A percentile compares a stretch with the other conserved stretches of the same genome.
phyloP scores from a whole-genome alignment of 92 coral and sea anemone species.

The Zoanthus sansibaricus region DNA sequence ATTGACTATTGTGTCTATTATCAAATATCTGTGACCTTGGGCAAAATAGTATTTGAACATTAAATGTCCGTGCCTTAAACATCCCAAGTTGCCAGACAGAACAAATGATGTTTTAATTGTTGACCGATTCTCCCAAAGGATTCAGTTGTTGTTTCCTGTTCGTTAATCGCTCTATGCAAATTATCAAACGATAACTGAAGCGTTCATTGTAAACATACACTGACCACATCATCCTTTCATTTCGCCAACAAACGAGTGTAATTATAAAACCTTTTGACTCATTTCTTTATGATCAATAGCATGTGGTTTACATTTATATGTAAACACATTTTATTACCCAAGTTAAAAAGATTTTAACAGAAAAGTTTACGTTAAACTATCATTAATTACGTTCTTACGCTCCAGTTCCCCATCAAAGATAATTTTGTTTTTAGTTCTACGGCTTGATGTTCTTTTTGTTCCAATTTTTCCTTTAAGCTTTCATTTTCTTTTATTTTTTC shows the following conservation, averaged over 20 bases:
- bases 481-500: slow-evolving; percentile 27
- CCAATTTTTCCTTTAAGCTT: slow-evolving; percentile 17
- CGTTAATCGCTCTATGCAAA: not conserved
- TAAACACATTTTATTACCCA: not conserved
- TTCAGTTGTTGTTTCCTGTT: not conserved
- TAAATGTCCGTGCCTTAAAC: not conserved
- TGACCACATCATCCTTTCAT: not conserved
- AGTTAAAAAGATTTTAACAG: not conserved
- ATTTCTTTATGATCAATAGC: not conserved
- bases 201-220: not conserved
- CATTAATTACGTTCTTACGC: slow-evolving; percentile 29
- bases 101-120: not conserved
- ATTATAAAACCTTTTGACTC: not conserved
- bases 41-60: too few relatives aligned
- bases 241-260: not conserved
- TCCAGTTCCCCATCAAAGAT: slow-evolving; percentile 35
- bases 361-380: slow-evolving; percentile 1
- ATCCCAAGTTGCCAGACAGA: slow-evolving; percentile 5
- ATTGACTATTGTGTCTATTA: too few relatives aligned
- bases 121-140: not conserved
- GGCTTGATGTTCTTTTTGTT: slow-evolving; percentile 40
- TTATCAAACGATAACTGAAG: not conserved
- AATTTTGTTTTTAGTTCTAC: slow-evolving; percentile 32
- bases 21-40: too few relatives aligned
- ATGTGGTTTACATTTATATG: not conserved